Percentiles rank a stretch among this genome's conserved stretches.
Evolutionary conservation across 2,888 invertebrate genomes (phyloP).

Genomic region (Tineola bisselliella): DNA sequence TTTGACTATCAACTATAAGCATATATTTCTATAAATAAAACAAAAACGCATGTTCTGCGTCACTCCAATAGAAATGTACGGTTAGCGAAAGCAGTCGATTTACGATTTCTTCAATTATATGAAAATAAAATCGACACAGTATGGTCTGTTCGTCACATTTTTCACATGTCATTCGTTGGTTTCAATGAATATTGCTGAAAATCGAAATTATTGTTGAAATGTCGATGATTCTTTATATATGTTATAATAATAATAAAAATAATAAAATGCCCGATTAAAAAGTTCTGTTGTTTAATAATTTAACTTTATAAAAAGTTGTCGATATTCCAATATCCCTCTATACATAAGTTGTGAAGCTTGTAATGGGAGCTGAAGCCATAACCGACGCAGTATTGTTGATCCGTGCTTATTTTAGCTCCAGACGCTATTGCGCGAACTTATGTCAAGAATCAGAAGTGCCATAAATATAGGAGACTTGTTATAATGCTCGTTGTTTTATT

Average conservation of each 20-base stretch:
- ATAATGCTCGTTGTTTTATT: slow-evolving; percentile 17
- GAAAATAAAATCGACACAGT: slow-evolving; percentile 16
- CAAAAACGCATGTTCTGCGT: background rate
- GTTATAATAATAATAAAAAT: too few species aligned
- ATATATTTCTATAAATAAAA: background rate
- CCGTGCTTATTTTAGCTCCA: slow-evolving; percentile 13
- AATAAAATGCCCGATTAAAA: too few species aligned
- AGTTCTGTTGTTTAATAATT: too few species aligned
- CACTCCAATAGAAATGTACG: background rate
- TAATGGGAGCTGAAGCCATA: background rate
- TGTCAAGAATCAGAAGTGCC: slow-evolving; percentile 29
- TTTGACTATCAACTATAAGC: background rate
- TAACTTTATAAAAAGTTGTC: slow-evolving; percentile 13
- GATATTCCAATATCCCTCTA: background rate
- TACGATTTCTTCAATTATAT: background rate
- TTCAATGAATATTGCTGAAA: slow-evolving; percentile 17
- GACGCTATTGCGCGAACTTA: background rate
- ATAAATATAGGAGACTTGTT: slow-evolving; percentile 48
- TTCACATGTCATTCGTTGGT: slow-evolving; percentile 38
- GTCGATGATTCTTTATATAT: background rate
- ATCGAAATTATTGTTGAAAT: background rate
- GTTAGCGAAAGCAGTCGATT: background rate
- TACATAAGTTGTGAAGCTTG: slow-evolving; percentile 10
- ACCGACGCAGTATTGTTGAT: slow-evolving; percentile 17
- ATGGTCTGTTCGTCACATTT: slow-evolving; percentile 26